A percentile compares a stretch with the other conserved stretches of the same genome.
These are phyloP conservation scores for Lordiphosa collinella DNA, from an alignment of 1,140 invertebrate species.

Conservation along the genomic window DNA sequence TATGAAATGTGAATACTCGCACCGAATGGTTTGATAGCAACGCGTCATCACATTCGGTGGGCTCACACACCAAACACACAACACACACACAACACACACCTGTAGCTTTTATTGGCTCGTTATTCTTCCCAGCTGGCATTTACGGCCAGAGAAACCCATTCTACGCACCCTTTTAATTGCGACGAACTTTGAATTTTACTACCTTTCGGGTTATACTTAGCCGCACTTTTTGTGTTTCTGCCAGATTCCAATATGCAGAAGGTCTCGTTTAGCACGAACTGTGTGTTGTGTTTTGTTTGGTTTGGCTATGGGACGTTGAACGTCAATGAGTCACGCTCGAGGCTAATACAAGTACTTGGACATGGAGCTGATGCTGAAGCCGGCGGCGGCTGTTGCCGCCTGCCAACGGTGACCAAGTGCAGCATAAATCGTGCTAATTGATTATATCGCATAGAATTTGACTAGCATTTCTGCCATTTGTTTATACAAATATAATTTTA, in stretches of 20 bases:
- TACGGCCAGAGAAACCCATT: slow-evolving; percentile 42
- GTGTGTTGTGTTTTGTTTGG: slow-evolving; percentile 13
- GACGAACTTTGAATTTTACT: slow-evolving; percentile 36
- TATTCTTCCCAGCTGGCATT: slow-evolving; percentile 49
- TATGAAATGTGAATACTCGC: slow-evolving; percentile 63
- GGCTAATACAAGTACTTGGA: slow-evolving; percentile 50
- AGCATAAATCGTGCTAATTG: slow-evolving; percentile 75
- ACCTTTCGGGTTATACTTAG: slow-evolving; percentile 20
- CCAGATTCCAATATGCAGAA: slow-evolving; percentile 58
- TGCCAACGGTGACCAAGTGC: slow-evolving; percentile 49
- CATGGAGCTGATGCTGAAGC: slow-evolving; percentile 42
- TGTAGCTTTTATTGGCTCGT: slow-evolving; percentile 71
- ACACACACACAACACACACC: slow-evolving; percentile 31
- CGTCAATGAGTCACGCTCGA: slow-evolving; percentile 49
- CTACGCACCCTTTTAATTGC: slow-evolving; percentile 69
- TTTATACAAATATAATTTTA: slow-evolving; percentile 31
- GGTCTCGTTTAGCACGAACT: slow-evolving; percentile 74
- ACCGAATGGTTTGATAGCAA: slow-evolving; percentile 72
- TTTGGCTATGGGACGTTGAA: slow-evolving; percentile 19
- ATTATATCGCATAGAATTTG: slow-evolving; percentile 63
- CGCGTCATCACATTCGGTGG: slow-evolving; percentile 55
- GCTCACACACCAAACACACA: not conserved
- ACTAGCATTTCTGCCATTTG: slow-evolving; percentile 43
- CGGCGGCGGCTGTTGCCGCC: slow-evolving; percentile 2
- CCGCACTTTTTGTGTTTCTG: slow-evolving; percentile 18